phyloP scores from a whole-genome alignment of 2,797 vertebrate species.

The Cheirogaleus major region DNA sequence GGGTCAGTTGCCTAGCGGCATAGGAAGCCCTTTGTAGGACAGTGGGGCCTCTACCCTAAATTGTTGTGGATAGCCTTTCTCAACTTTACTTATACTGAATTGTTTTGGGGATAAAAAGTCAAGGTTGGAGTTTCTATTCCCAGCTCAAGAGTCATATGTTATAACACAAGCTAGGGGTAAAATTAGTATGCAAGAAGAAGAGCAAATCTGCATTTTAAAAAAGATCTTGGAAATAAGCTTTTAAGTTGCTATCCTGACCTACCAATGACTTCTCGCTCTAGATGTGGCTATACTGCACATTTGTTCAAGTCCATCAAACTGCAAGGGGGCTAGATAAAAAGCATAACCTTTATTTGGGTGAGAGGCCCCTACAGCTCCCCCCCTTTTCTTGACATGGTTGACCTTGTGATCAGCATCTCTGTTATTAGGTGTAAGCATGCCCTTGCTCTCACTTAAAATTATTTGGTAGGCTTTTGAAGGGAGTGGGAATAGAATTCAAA shows the following conservation, averaged over 20 bases:
- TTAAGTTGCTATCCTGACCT: slow-evolving; percentile 82
- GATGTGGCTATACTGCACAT: slow-evolving; percentile 65
- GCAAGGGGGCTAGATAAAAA: slow-evolving; percentile 38
- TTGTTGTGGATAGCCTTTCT: background rate
- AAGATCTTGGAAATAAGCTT: slow-evolving; percentile 75
- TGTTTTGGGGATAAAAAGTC: background rate
- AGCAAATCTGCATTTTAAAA: slow-evolving; percentile 58
- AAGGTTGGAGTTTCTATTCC: slow-evolving; percentile 1
- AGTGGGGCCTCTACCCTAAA: background rate
- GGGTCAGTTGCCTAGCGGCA: background rate
- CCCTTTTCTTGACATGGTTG: background rate
- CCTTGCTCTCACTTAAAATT: background rate
- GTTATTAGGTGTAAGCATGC: background rate
- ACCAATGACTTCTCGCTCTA: slow-evolving; percentile 87
- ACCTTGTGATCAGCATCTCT: background rate
- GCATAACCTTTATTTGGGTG: background rate
- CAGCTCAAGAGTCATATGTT: slow-evolving; percentile 4
- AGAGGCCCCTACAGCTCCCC: background rate
- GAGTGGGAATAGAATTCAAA: background rate
- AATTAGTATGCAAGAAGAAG: slow-evolving; percentile 17
- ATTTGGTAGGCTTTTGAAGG: slow-evolving; percentile 24
- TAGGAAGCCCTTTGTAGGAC: background rate
- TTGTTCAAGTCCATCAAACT: slow-evolving; percentile 77
- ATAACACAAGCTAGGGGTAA: background rate
- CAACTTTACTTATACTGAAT: background rate